Conservation (phyloP, 2,797 vertebrate species). For the Premnoplex brunnescens region DNA sequence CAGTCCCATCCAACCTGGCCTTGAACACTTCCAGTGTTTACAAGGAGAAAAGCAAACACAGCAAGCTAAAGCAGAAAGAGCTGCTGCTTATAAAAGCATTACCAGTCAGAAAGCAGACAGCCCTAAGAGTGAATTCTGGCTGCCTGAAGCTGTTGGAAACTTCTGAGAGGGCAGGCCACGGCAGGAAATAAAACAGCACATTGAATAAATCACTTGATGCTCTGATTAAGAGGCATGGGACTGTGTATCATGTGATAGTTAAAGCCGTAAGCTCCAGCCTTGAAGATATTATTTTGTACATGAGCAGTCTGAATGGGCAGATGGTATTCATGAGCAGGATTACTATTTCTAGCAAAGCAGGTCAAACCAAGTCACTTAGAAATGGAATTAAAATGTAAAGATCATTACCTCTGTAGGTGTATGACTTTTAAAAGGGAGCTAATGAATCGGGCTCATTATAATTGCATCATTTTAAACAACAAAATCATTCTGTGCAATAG, state of each 20-base stretch:
- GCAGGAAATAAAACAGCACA: conserved; percentile 66
- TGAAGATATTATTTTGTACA: conserved; percentile 47
- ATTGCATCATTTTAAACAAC: neutral
- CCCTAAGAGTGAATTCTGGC: neutral
- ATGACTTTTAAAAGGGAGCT: neutral
- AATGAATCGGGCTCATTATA: neutral
- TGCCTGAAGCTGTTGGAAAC: neutral
- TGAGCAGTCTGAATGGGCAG: conserved; percentile 39
- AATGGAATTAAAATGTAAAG: neutral
- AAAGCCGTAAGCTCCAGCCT: conserved; percentile 57
- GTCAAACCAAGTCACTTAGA: conserved; percentile 41
- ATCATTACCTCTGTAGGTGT: neutral
- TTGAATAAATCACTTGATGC: conserved; percentile 72
- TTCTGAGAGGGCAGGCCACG: neutral
- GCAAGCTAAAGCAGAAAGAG: neutral
- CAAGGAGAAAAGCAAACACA: neutral
- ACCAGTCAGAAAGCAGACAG: neutral
- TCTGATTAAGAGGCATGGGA: conserved; percentile 78
- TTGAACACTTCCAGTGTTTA: neutral
- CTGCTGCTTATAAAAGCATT: neutral
- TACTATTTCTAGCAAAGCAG: conserved; percentile 32
- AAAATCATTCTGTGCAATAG: neutral
- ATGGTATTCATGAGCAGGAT: conserved; percentile 50
- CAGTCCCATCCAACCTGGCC: neutral
- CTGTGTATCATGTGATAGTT: conserved; percentile 68